Conservation (phyloP, 2,888 invertebrate genomes). For the Peribatodes rhomboidaria region DNA sequence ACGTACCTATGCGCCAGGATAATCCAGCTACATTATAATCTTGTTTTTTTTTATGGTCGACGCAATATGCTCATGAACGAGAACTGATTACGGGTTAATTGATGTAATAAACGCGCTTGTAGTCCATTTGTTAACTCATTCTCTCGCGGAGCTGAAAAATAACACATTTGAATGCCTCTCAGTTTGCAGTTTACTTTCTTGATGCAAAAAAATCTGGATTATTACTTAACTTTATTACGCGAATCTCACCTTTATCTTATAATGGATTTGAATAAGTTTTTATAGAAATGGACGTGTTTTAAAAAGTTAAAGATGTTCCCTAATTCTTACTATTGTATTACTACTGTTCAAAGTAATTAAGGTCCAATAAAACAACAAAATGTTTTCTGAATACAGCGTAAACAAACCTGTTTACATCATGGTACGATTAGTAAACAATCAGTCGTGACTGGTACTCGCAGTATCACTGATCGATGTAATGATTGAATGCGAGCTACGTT, state of each 20-base stretch:
- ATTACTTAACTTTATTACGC: constrained; percentile 13
- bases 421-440: constrained; percentile 33
- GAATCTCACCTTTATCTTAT: constrained; percentile 10
- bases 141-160: constrained; percentile 19
- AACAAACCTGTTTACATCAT: constrained; percentile 33
- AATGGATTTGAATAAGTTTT: neutral
- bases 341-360: no score
- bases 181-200: constrained; percentile 17
- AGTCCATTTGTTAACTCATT: constrained; percentile 33
- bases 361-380: no score
- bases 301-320: no score
- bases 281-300: no score
- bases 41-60: constrained; percentile 25
- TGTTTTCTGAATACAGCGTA: neutral
- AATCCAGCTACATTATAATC: constrained; percentile 14
- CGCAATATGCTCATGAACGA: constrained; percentile 40
- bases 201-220: neutral
- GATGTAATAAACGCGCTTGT: constrained; percentile 42
- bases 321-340: no score
- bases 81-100: constrained; percentile 41
- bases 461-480: constrained; percentile 33
- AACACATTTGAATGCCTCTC: constrained; percentile 19
- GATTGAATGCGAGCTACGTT: constrained; percentile 40
- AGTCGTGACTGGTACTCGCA: constrained; percentile 37
- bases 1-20: constrained; percentile 15